phyloP scores from a whole-genome alignment of 2,113 vertebrate genomes.

The Albula goreensis region DNA sequence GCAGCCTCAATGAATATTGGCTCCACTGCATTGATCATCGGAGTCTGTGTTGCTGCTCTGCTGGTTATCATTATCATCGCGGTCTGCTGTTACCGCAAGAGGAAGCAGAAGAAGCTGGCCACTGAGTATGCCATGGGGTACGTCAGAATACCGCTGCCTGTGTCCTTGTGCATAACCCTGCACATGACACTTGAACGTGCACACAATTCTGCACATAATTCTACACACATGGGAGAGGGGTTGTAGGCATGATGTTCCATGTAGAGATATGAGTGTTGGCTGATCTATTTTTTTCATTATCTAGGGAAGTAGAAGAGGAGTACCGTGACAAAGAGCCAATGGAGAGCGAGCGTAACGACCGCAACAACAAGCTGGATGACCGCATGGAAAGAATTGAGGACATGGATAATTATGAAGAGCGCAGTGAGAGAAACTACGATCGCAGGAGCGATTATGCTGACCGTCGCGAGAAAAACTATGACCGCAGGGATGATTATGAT shows the following conservation, averaged over 20 bases:
- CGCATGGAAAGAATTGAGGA: neutral
- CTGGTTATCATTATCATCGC: conserved; percentile 46
- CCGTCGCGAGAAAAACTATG: neutral
- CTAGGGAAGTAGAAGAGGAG: neutral
- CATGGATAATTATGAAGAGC: neutral
- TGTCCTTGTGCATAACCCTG: neutral
- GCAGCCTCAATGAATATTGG: conserved; percentile 82
- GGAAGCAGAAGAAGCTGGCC: conserved; percentile 33
- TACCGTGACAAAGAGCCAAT: neutral
- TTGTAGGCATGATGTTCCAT: neutral
- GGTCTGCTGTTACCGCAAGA: conserved; percentile 57
- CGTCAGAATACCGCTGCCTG: neutral
- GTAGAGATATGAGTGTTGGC: neutral
- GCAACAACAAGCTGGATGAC: neutral
- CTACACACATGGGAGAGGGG: neutral
- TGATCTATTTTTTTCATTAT: neutral
- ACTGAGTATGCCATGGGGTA: conserved; percentile 61
- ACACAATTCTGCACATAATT: no score
- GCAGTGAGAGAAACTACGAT: neutral
- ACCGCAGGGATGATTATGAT: neutral
- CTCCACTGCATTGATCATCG: conserved; percentile 73
- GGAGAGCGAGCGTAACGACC: neutral
- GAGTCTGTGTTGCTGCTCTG: neutral
- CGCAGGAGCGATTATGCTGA: neutral
- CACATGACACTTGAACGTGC: no score